Conservation (phyloP, 2,797 vertebrate genomes). For the Platyrinchus mystaceus region DNA sequence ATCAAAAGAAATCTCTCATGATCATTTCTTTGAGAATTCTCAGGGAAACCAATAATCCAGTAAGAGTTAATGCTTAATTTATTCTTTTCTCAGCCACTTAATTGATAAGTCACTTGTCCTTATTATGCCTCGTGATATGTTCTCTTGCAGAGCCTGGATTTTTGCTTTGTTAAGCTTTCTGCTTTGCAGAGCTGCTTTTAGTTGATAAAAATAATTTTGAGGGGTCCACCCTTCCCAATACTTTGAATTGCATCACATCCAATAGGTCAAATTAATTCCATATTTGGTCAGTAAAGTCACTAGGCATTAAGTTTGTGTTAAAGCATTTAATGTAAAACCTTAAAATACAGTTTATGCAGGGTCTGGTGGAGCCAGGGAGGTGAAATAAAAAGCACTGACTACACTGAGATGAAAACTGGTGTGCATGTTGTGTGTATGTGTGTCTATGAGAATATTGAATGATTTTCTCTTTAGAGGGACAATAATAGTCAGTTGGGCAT, state of each 20-base stretch:
- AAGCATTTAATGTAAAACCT: background rate
- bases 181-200: background rate
- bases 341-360: background rate
- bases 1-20: background rate
- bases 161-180: background rate
- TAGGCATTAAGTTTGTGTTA: background rate
- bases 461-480: background rate
- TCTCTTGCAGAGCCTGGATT: background rate
- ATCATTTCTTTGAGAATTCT: background rate
- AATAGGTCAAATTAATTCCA: background rate
- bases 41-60: background rate
- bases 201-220: background rate
- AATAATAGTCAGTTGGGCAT: fast-evolving
- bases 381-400: background rate
- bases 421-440: fast-evolving
- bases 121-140: background rate
- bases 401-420: background rate
- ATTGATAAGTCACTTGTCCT: background rate
- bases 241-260: background rate
- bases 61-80: background rate
- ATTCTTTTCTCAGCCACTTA: background rate
- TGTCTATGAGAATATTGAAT: background rate
- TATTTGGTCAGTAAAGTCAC: background rate
- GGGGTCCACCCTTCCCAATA: background rate
- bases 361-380: background rate